A percentile compares a stretch with the other conserved stretches of the same genome.
Conservation (phyloP, 1,140 invertebrate species). For the Caenorhabditis briggsae region DNA sequence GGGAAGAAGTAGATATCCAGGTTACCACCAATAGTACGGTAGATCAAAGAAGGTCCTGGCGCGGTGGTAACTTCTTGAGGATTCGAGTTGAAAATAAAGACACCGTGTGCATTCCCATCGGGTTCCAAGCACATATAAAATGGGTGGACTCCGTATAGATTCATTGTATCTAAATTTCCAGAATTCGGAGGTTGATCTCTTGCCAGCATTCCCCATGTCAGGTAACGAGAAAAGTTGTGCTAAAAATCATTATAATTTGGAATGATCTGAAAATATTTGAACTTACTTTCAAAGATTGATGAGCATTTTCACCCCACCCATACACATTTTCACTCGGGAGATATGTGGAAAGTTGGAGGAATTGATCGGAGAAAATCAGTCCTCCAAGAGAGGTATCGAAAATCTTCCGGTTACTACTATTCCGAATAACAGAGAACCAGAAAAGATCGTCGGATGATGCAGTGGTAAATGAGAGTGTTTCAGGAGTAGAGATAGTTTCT, state of each 20-base stretch:
- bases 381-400: conserved; percentile 83
- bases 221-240: conserved; percentile 77
- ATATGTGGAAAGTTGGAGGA: conserved; percentile 85
- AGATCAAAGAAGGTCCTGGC: conserved; percentile 74
- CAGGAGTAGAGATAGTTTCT: not conserved
- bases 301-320: conserved; percentile 86
- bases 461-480: conserved; percentile 73
- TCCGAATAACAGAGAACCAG: conserved; percentile 78
- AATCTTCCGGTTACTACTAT: conserved; percentile 79
- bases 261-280: not conserved
- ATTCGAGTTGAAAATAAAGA: conserved; percentile 80
- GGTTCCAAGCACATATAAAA: conserved; percentile 81
- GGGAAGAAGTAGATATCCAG: conserved; percentile 80
- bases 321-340: conserved; percentile 85
- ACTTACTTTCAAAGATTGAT: conserved; percentile 73
- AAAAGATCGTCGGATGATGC: conserved; percentile 74
- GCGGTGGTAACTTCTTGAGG: conserved; percentile 78
- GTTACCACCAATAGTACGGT: conserved; percentile 75
- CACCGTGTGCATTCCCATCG: conserved; percentile 80
- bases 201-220: conserved; percentile 79
- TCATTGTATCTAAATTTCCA: conserved; percentile 66
- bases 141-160: conserved; percentile 80
- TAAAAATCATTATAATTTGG: conserved; percentile 54
- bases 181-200: conserved; percentile 79
- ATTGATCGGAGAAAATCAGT: conserved; percentile 85